Base-by-base conservation (phyloP, 2,888 invertebrate genomes). In the Pyralis farinalis region DNA sequence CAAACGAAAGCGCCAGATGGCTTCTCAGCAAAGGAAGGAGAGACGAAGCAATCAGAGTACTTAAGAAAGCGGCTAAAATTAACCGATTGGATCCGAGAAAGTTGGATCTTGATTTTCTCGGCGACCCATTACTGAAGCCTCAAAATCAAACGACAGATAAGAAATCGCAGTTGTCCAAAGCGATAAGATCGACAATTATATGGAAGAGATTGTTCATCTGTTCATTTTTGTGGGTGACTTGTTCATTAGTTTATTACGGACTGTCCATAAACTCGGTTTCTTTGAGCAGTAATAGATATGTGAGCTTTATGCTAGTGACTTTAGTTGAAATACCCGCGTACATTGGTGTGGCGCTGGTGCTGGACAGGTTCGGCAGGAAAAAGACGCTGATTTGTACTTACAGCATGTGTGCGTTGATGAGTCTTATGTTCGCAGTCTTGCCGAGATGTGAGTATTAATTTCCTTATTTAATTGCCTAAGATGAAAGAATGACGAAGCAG, bases 1-100 rank as follows among this genome's bases (percentile, higher is more conserved):
- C 94, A 63, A 94, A 95, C 4, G 95, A 95, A 75, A 94, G 94
- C 47, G 91, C 94, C 7, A 88, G 96, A 55, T 96, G 96, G 96
- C 88, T 96, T 3, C 78, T 95, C 21, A 93, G 93, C 38, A 93
- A 94, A 66, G 92, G 93, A 3, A 89, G 92, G 57, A 83, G 91
- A 49, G 91, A 93, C 8, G 91, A 93, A 60, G 95, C 94, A 0
- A 90, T 93, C 34, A 72, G 68, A 6, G 92, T 93, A 1, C 73
- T 94, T 5, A 90, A 90, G 35, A 90, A 87, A 51, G 92, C 94
- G 9, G 93, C 94, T 0, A 90, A 89, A 60, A 86, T 93, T 2
- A 95, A 95, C 58, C 90, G 90, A 27, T 56, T 90, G 12, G 86
- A 90, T 47, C 73, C 90, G 0, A 71, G 83, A n/a, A 76, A 80